These are phyloP conservation scores for Argyrosomus japonicus DNA, from an alignment of 2,113 vertebrate species.

Conservation along the genomic window DNA sequence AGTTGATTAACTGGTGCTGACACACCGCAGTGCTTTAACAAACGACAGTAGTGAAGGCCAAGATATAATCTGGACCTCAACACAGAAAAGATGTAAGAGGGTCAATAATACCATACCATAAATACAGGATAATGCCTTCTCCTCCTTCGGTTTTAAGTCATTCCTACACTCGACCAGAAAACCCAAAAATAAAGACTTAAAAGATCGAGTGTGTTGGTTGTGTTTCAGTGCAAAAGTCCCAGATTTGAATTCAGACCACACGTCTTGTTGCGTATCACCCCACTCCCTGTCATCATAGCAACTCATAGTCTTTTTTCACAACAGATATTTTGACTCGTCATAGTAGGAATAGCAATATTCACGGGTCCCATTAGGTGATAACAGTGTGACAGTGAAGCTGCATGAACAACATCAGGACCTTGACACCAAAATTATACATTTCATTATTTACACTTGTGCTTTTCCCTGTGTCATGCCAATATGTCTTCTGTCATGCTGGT, in stretches of 20 bases:
- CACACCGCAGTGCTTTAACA: neutral
- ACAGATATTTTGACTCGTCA: constrained; percentile 7
- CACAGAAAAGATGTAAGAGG: neutral
- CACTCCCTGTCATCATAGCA: constrained; percentile 6
- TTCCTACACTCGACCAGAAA: neutral
- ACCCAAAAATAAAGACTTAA: too few relatives aligned
- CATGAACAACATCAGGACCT: neutral
- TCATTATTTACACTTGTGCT: constrained; percentile 11
- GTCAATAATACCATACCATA: neutral
- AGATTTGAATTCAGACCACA: neutral
- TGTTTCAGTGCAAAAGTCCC: neutral
- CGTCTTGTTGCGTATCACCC: neutral
- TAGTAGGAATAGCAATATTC: neutral
- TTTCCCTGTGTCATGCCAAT: constrained; percentile 25
- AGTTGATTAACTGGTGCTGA: constrained; percentile 5
- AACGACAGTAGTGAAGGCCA: neutral
- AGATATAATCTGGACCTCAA: neutral
- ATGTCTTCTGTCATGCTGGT: neutral
- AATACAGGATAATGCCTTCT: too few relatives aligned
- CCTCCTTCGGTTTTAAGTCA: too few relatives aligned
- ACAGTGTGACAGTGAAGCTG: too few relatives aligned
- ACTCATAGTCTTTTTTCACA: constrained; percentile 14
- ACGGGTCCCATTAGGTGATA: too few relatives aligned
- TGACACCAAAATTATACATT: constrained; percentile 13
- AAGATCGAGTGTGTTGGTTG: neutral